Evolutionary conservation across 2,113 vertebrate genomes (phyloP), one percentile per base, ranked within the genome.

Genomic region (Lipophrys pholis): DNA sequence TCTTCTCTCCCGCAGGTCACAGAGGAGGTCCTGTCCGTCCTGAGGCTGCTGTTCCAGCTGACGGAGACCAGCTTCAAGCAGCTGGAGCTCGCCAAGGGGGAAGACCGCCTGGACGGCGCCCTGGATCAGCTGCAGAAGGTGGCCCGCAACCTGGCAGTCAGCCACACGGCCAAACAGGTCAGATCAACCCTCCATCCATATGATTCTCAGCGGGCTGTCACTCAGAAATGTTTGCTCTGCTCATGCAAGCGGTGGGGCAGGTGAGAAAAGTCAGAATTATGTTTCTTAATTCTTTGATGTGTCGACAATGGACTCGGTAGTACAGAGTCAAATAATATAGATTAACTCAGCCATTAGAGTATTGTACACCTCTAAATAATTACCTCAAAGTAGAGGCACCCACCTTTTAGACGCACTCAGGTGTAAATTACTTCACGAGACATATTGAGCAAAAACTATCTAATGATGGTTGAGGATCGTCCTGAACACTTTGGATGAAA

Each of bases 21-120:
- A 41, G 87, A 92, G 53, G 92, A 95, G 70, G 66, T 95, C 43
- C 70, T 89, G 79, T 94, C 91, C 6, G 51, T 94, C 50, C 76
- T 94, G 68, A 72, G 87, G 70, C 85, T 93, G 66, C 86, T 95
- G 45, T 67, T 77, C 6, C 91, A 90, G 0, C 90, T 95, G 48
- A 89, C 87, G 0, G 80, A 87, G 1, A 16, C 60, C 0, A 61
- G 73, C 16, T 50, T 45, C 60, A 11, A 15, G 35, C 51, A 7
- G 0, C 11, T 42, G 0, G 45, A 86, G 5, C 10, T 48, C 6
- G 2, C 48, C 0, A 0, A 5, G 0, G 73, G 66, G 7, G 54
- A 42, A 3, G 81, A 75, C 50, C 9, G 36, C 2, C 90, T 95
- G 69, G 91, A 93, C 7, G 8, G 11, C 0, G 76, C 89, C 0